phyloP scores from a whole-genome alignment of 2,113 vertebrate genomes.

The Recurvirostra avosetta region DNA sequence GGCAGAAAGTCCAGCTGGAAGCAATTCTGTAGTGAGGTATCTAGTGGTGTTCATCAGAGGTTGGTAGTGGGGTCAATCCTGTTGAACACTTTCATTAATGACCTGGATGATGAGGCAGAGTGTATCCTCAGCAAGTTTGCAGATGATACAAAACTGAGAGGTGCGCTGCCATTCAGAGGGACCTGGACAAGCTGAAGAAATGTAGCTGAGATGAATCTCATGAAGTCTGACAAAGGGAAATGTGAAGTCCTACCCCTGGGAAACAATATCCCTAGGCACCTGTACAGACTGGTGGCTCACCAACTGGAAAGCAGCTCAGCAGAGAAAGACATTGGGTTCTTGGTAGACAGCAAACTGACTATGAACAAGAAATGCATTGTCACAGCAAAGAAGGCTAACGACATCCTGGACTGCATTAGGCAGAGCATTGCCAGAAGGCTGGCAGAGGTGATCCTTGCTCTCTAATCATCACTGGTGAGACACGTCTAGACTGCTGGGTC shows the following conservation, averaged over 20 bases:
- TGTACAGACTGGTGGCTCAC: fast-evolving
- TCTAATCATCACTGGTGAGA: not conserved
- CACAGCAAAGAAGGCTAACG: not conserved
- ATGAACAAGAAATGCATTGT: not conserved
- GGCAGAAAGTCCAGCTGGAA: not conserved
- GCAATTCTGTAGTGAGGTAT: not conserved
- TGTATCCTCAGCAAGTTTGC: not conserved
- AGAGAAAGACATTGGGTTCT: not conserved
- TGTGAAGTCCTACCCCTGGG: not conserved
- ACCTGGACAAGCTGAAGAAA: not conserved
- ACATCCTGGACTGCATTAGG: not conserved
- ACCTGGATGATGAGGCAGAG: not conserved
- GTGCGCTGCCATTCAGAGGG: not conserved
- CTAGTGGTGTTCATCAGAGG: not conserved
- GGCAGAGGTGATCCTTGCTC: not conserved
- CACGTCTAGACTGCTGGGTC: not conserved
- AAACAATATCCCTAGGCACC: not conserved
- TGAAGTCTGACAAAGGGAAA: not conserved
- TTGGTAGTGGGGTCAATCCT: not conserved
- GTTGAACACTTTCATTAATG: not conserved
- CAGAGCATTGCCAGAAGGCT: not conserved
- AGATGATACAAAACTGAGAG: not conserved
- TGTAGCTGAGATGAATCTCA: not conserved
- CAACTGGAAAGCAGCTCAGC: not conserved
- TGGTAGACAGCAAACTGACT: not conserved